Conservation (phyloP, 2,888 invertebrate genomes). For the Brenthis ino region DNA sequence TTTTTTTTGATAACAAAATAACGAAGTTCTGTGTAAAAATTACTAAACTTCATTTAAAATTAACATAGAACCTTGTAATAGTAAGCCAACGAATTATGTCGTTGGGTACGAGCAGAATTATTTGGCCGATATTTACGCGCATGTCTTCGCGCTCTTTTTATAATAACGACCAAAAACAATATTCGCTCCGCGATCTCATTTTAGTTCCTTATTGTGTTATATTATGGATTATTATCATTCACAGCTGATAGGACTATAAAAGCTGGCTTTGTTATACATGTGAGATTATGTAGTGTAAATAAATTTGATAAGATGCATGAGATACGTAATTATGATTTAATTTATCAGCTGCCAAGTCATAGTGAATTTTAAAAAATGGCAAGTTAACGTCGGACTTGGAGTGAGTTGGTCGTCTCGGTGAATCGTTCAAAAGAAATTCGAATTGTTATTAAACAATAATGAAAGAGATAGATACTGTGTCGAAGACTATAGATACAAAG, state of each 20-base stretch:
- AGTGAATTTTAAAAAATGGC: neutral
- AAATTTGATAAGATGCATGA: conserved; percentile 4
- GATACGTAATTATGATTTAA: conserved; percentile 1
- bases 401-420: conserved; percentile 22
- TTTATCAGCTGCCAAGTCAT: conserved; percentile 2
- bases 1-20: too few relatives aligned
- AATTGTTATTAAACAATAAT: conserved; percentile 28
- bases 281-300: conserved; percentile 1
- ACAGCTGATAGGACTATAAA: neutral
- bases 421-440: neutral
- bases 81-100: neutral
- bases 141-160: conserved; percentile 13
- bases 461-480: conserved; percentile 51
- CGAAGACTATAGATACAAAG: conserved; percentile 51
- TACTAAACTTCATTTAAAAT: too few relatives aligned
- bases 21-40: too few relatives aligned
- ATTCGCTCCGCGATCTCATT: neutral
- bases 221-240: neutral
- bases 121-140: conserved; percentile 25
- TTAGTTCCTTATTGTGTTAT: too few relatives aligned
- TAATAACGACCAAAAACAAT: neutral
- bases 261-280: neutral
- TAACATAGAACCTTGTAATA: too few relatives aligned
- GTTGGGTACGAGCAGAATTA: neutral
- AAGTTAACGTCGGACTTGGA: conserved; percentile 2